Conservation (phyloP, 1,140 invertebrate genomes). For the Protaetia brevitarsis region DNA sequence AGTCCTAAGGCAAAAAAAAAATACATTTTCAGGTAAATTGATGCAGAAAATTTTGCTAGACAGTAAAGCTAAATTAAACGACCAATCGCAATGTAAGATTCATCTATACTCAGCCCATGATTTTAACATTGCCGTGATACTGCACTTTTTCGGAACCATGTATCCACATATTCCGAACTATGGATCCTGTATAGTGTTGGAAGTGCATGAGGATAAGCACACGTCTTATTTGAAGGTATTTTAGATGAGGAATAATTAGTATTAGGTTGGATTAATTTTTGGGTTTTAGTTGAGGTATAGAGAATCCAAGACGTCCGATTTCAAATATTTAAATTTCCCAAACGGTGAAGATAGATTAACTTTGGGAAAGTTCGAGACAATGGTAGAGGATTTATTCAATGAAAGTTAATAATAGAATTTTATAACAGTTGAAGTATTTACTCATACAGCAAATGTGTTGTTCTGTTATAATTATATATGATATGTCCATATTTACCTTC, state of each 20-base stretch:
- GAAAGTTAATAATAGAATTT: no score
- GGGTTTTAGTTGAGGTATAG: background rate
- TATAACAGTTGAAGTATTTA: no score
- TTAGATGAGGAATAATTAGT: background rate
- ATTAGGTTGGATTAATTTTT: background rate
- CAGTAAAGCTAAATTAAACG: background rate
- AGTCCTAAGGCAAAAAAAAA: no score
- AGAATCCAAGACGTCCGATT: background rate
- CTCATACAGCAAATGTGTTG: no score
- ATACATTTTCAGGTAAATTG: background rate
- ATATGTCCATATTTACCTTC: no score
- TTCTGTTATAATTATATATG: no score
- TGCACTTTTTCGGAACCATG: conserved; percentile 60
- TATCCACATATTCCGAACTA: conserved; percentile 56
- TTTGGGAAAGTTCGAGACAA: background rate
- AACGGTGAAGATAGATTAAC: background rate
- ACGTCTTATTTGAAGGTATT: conserved; percentile 28
- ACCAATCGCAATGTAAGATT: conserved; percentile 24
- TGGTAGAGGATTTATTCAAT: background rate
- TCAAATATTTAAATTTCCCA: background rate
- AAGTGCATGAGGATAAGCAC: conserved; percentile 22
- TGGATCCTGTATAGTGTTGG: conserved; percentile 45
- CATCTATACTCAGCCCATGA: conserved; percentile 65
- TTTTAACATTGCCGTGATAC: conserved; percentile 64
- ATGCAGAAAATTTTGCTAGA: background rate